Evolutionary conservation across 2,888 invertebrate genomes (phyloP).

Genomic region (Orchestes rusci): DNA sequence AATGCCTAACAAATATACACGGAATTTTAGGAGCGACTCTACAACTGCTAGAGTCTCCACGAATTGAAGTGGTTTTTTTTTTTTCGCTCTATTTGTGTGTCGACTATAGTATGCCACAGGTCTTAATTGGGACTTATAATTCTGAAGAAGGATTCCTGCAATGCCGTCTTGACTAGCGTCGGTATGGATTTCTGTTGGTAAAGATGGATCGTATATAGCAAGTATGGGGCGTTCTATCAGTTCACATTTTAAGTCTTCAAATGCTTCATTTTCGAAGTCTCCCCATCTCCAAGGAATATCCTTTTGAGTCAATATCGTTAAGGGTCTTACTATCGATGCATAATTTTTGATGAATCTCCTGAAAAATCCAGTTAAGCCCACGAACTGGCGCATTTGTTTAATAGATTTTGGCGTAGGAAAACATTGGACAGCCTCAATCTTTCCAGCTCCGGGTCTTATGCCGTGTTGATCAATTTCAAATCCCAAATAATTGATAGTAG

Average conservation of each 20-base stretch:
- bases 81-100: constrained; percentile 30
- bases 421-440: too few relatives aligned
- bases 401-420: too few relatives aligned
- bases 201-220: neutral
- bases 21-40: constrained; percentile 23
- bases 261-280: neutral
- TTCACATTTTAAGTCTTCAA: neutral
- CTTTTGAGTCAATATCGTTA: neutral
- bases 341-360: too few relatives aligned
- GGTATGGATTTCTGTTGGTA: too few relatives aligned
- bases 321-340: neutral
- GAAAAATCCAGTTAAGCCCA: too few relatives aligned
- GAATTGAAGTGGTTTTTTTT: constrained; percentile 34
- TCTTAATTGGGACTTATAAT: constrained; percentile 29
- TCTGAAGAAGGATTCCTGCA: constrained; percentile 34
- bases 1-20: constrained; percentile 31
- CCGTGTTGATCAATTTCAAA: too few relatives aligned
- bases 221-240: neutral
- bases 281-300: neutral
- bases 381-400: too few relatives aligned
- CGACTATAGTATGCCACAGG: constrained; percentile 36
- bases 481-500: too few relatives aligned
- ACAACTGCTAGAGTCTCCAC: constrained; percentile 30
- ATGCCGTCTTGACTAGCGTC: constrained; percentile 35
- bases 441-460: too few relatives aligned